Percentiles rank a stretch among this genome's conserved stretches.
Conservation (phyloP, 2,888 invertebrate species). For the Rhorus exstirpatorius region DNA sequence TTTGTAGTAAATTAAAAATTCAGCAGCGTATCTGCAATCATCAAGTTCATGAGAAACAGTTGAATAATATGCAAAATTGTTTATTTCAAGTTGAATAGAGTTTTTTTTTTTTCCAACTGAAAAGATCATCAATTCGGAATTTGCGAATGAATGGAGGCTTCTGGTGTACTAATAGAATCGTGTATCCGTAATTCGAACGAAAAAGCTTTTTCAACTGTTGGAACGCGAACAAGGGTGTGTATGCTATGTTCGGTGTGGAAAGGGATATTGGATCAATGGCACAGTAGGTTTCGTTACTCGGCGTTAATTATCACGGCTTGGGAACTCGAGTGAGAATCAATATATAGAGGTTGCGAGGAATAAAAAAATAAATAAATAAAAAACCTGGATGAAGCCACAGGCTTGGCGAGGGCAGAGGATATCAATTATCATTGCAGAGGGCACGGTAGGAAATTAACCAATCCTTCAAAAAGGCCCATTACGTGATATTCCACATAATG, state of each 20-base stretch:
- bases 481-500: background rate
- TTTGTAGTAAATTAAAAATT: too few species aligned
- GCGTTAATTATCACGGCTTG: constrained; percentile 16
- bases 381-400: constrained; percentile 17
- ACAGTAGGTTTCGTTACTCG: constrained; percentile 2
- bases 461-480: constrained; percentile 51
- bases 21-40: too few species aligned
- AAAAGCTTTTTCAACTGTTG: too few species aligned
- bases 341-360: background rate
- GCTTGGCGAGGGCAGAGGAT: constrained; percentile 18
- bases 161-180: too few species aligned
- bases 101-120: background rate
- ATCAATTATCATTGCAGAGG: constrained; percentile 47
- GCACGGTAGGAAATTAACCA: constrained; percentile 60
- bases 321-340: background rate
- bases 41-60: too few species aligned
- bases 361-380: background rate
- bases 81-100: background rate
- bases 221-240: too few species aligned
- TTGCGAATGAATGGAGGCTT: too few species aligned
- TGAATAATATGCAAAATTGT: background rate
- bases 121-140: background rate
- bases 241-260: too few species aligned
- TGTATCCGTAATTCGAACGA: too few species aligned
- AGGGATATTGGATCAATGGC: background rate